Evolutionary conservation across 1,140 invertebrate genomes (phyloP), one percentile per base, ranked within the genome.

Genomic region (Ceratosolen fusciceps): DNA sequence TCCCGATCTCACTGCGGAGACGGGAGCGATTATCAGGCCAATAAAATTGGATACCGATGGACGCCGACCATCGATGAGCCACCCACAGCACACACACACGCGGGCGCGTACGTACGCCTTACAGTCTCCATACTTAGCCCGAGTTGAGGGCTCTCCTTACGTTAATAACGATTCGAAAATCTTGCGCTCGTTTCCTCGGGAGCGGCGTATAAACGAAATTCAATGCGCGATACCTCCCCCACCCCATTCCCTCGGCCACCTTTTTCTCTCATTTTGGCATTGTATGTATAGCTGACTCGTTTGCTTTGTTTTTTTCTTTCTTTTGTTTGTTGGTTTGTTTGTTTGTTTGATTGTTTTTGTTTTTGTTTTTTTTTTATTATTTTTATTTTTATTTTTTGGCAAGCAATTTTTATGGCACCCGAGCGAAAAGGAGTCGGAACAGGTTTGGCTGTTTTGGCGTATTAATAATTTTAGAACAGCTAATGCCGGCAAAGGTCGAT

Each of bases 101-200:
- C n/a, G n/a, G n/a, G n/a, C n/a, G n/a, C n/a, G n/a, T n/a, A n/a
- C n/a, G n/a, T n/a, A n/a, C n/a, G n/a, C n/a, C n/a, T n/a, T n/a
- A n/a, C n/a, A n/a, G n/a, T 26, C 16, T 9, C 31, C 8, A 5
- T 29, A 29, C 12, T 58, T 29, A 65, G n/a, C 9, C 21, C 8
- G 37, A 26, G n/a, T n/a, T 19, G 12, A 21, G 19, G 29, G 56
- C 26, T 58, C 16, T 10, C 3, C 4, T 31, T 34, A 43, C 37
- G 24, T 77, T 49, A 72, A 72, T 72, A 72, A 71, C 62, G 68
- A 29, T 49, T 77, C 49, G n/a, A 24, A 47, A 71, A 70, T 58
- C 34, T 68, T 26, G 34, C 21, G 21, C 34, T 34, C 19, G 24
- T 47, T n/a, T 65, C 60, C 24, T 62, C 60, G 31, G 49, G 29